Percentiles rank a stretch among this genome's conserved stretches.
Conservation (phyloP, 2,888 invertebrate species). For the Noctua fimbriata region DNA sequence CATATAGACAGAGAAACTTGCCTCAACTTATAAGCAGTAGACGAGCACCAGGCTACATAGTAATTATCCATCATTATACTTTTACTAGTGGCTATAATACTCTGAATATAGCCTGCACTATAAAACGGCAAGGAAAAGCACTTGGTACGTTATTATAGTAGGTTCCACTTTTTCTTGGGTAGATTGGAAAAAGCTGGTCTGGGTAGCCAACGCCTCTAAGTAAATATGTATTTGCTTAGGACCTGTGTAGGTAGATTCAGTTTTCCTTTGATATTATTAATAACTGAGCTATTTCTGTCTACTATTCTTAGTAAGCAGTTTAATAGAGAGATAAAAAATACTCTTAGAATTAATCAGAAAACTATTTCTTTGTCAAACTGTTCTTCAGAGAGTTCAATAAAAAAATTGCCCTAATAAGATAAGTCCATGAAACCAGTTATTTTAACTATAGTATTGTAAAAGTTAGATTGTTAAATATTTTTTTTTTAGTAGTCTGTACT, state of each 20-base stretch:
- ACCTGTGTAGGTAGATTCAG: background rate
- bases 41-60: slow-evolving; percentile 21
- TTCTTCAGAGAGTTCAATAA: background rate
- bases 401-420: background rate
- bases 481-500: no score
- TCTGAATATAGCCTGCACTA: slow-evolving; percentile 25
- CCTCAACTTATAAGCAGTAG: slow-evolving; percentile 27
- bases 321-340: background rate
- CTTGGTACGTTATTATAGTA: slow-evolving; percentile 12
- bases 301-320: background rate
- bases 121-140: slow-evolving; percentile 43
- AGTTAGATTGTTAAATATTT: background rate
- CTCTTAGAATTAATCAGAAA: background rate
- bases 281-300: background rate
- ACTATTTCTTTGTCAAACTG: background rate
- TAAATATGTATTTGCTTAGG: slow-evolving; percentile 13
- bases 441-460: slow-evolving; percentile 3
- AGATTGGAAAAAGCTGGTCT: slow-evolving; percentile 34
- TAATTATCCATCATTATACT: slow-evolving; percentile 58
- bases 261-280: background rate
- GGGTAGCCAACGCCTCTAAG: slow-evolving; percentile 15
- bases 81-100: slow-evolving; percentile 40
- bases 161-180: slow-evolving; percentile 49
- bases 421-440: background rate
- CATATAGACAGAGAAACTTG: slow-evolving; percentile 14